These are phyloP conservation scores for Mimas tiliae DNA, from an alignment of 2,888 invertebrate species.

Conservation along the genomic window DNA sequence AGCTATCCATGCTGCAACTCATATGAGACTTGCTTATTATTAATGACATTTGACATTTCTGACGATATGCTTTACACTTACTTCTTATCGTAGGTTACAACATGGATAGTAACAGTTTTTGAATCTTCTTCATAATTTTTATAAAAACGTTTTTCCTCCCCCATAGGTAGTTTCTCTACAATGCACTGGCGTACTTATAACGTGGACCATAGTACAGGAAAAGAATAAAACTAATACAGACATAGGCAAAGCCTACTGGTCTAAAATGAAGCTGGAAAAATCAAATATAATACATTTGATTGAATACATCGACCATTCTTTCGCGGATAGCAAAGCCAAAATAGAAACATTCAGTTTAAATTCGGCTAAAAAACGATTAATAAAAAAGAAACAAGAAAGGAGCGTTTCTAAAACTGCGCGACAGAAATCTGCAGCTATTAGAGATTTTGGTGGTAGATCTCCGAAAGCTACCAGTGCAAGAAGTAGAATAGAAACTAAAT, in stretches of 20 bases:
- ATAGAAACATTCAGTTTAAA: conserved; percentile 60
- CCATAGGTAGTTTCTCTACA: conserved; percentile 67
- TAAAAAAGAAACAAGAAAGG: conserved; percentile 57
- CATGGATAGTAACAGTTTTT: not conserved
- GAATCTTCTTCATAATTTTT: not conserved
- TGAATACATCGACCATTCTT: conserved; percentile 53
- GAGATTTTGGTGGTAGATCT: conserved; percentile 53
- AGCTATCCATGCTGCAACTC: no score
- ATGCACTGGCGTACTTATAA: conserved; percentile 63
- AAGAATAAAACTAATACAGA: conserved; percentile 54
- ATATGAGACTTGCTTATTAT: no score
- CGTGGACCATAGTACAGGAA: conserved; percentile 73
- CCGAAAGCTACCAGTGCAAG: conserved; percentile 62
- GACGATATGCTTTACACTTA: no score
- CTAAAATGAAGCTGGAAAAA: conserved; percentile 67
- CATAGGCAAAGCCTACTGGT: conserved; percentile 72
- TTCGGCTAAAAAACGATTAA: conserved; percentile 64
- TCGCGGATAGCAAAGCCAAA: conserved; percentile 35
- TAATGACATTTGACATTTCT: no score
- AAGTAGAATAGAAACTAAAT: conserved; percentile 42
- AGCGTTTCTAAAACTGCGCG: conserved; percentile 48
- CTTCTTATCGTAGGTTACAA: not conserved
- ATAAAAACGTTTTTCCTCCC: conserved; percentile 34
- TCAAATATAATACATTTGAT: conserved; percentile 58
- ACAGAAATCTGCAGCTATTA: conserved; percentile 54